Base-by-base conservation (phyloP, 2,797 vertebrate genomes). In the Mionectes olivaceus region DNA sequence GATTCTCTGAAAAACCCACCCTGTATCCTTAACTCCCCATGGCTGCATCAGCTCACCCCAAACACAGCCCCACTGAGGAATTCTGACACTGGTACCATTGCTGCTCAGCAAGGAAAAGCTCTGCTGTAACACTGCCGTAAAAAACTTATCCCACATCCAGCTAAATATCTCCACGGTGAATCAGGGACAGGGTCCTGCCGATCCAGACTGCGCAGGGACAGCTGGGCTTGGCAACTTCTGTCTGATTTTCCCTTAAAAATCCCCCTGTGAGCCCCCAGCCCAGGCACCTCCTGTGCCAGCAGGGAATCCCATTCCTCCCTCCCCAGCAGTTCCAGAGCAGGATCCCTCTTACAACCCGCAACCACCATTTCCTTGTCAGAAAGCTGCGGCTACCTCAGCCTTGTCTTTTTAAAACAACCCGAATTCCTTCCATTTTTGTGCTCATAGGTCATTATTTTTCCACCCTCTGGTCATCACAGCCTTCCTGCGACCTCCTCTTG, bases 231-330 rank as follows among this genome's bases (percentile, higher is more conserved):
- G 50, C 37, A 41, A 10, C 17, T 76, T 44, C 7, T 11, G 4
- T 18, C 33, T 18, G 37, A 30, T 37, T 49, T 82, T 12, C 53
- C 75, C 33, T 35, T 25, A 35, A 43, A 86, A 57, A 14, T 7
- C 30, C 0, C 43, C 0, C 0, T 21, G 27, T 2, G 14, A 32
- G 19, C 33, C 56, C 25, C 33, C 52, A n/a, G 41, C 37, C 56
- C 4, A 1, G 41, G 35, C 0, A 2, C 21, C 28, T 18, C 35
- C 47, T 4, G 30, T 11, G 35, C 69, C 60, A 53, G 30, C 60
- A 49, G 4, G 0, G 3, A 49, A 60, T 6, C 12, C 18, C 9
- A 4, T 7, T 16, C 13, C 50, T 2, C 30, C 32, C 16, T 21
- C 43, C 25, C 11, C 2, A 0, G 28, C 7, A 10, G 2, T 5